These are phyloP conservation scores for Rhabdophis nuchalis DNA, from an alignment of 2,797 vertebrate genomes.

Conservation along the genomic window DNA sequence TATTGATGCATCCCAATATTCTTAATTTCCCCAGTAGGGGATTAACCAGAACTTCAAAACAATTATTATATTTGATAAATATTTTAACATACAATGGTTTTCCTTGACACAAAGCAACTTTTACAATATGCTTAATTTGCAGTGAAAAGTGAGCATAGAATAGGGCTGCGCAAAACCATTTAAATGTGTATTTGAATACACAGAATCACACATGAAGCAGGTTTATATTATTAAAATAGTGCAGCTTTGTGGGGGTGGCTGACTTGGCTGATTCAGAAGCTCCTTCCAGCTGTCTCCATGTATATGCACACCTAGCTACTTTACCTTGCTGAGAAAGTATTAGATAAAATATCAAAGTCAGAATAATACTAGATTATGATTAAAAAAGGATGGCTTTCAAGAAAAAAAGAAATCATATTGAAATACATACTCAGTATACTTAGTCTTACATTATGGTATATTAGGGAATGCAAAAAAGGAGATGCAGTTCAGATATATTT, in stretches of 20 bases:
- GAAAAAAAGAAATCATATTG: not conserved
- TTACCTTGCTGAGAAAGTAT: not conserved
- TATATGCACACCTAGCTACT: not conserved
- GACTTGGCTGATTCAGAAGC: not conserved
- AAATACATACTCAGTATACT: not conserved
- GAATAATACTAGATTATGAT: not conserved
- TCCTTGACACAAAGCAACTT: slow-evolving; percentile 53
- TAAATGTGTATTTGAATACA: not conserved
- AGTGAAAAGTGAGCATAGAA: slow-evolving; percentile 8
- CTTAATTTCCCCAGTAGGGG: slow-evolving; percentile 35
- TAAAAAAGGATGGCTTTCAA: not conserved
- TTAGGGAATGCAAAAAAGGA: not conserved
- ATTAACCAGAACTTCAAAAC: slow-evolving; percentile 47
- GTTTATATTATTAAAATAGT: not conserved
- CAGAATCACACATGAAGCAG: not conserved
- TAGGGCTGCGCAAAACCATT: not conserved
- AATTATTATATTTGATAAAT: slow-evolving; percentile 54
- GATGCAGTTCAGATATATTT: not conserved
- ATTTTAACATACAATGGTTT: slow-evolving; percentile 43
- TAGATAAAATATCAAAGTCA: slow-evolving; percentile 3
- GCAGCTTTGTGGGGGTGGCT: not conserved
- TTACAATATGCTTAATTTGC: not conserved
- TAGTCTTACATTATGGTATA: not conserved
- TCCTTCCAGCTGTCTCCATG: not conserved
- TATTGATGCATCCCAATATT: not conserved